phyloP scores from a whole-genome alignment of 2,888 invertebrate genomes.

The Thymelicus lineola region DNA sequence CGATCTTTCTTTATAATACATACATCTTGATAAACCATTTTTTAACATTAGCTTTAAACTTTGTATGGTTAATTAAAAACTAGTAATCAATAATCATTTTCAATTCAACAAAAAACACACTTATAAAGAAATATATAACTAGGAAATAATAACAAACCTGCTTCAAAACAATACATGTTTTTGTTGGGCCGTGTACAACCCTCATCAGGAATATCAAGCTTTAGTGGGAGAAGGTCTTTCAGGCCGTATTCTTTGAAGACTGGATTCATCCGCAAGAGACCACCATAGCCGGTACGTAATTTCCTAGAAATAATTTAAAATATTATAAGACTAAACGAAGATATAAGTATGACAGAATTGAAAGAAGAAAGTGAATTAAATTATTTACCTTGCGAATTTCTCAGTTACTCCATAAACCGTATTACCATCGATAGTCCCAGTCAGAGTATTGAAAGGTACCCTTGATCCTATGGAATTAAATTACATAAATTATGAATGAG shows the following conservation, averaged over 20 bases:
- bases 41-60: too few species aligned
- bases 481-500: not conserved
- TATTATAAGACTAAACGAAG: not conserved
- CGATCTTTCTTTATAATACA: too few species aligned
- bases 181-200: slow-evolving; percentile 95
- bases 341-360: too few species aligned
- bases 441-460: slow-evolving; percentile 93
- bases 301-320: slow-evolving; percentile 80
- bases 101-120: not conserved
- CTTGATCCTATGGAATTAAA: slow-evolving; percentile 88
- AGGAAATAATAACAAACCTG: slow-evolving; percentile 85
- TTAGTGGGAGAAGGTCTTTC: slow-evolving; percentile 94
- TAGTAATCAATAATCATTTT: too few species aligned
- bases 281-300: slow-evolving; percentile 92
- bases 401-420: slow-evolving; percentile 96
- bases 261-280: slow-evolving; percentile 94
- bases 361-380: not conserved
- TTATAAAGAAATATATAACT: not conserved
- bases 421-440: slow-evolving; percentile 94
- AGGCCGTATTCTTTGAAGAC: slow-evolving; percentile 94
- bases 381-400: slow-evolving; percentile 88
- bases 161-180: slow-evolving; percentile 97
- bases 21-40: too few species aligned
- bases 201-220: slow-evolving; percentile 95
- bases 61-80: too few species aligned